A percentile compares a stretch with the other conserved stretches of the same genome.
These are phyloP conservation scores for Procambarus virginalis DNA, from an alignment of 1,140 invertebrate species.

Conservation along the genomic window DNA sequence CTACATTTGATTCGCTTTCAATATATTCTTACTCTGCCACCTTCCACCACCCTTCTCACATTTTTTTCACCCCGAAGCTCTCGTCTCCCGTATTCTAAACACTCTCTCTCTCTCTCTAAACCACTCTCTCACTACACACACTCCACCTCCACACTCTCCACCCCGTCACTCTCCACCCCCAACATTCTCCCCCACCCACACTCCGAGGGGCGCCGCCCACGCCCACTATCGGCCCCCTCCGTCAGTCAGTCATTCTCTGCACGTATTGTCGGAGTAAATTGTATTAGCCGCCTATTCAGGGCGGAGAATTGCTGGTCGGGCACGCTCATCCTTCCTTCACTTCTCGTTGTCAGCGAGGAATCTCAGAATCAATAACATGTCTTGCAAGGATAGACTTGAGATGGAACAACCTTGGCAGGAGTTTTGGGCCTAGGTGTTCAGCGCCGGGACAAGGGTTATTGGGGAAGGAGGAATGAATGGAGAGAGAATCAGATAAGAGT, in stretches of 20 bases:
- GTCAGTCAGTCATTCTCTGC: constrained; percentile 9
- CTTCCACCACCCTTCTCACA: no score
- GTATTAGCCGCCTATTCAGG: constrained; percentile 11
- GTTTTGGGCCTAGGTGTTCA: no score
- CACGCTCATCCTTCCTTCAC: constrained; percentile 8
- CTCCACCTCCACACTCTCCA: no score
- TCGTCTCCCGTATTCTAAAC: no score
- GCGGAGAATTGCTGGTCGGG: constrained; percentile 4
- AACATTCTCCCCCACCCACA: neutral
- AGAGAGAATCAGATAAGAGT: neutral
- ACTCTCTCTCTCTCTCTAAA: no score
- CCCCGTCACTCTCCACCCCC: neutral
- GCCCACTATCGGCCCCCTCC: neutral
- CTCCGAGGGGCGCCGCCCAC: neutral
- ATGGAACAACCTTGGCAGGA: neutral
- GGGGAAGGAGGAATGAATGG: neutral
- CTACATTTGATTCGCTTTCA: no score
- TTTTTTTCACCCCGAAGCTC: no score
- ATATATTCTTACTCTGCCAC: no score
- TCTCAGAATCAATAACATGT: constrained; percentile 8
- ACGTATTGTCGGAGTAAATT: constrained; percentile 14
- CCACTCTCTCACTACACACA: no score
- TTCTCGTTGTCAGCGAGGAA: neutral
- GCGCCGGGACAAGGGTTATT: neutral
- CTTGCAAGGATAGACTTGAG: neutral